Conservation (phyloP, 2,888 invertebrate species). For the Tiliacea aurago region DNA sequence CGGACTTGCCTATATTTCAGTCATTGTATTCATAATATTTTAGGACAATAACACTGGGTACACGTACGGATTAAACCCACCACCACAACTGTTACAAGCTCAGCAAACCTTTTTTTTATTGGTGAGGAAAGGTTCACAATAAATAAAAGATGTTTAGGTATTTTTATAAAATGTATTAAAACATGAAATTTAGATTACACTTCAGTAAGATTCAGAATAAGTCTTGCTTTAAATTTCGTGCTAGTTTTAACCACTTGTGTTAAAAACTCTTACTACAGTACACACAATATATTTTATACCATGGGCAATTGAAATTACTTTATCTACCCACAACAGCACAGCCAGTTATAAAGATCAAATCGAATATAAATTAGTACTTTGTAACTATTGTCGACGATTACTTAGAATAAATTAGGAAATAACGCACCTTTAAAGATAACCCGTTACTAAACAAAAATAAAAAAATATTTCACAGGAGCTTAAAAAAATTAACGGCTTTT, state of each 20-base stretch:
- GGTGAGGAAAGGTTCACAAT: not conserved
- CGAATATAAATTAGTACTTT: constrained; percentile 52
- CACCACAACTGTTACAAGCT: not conserved
- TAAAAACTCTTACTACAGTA: constrained; percentile 49
- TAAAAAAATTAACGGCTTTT: too few relatives aligned
- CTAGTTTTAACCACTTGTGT: constrained; percentile 60
- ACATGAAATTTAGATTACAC: constrained; percentile 84
- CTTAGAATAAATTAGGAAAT: constrained; percentile 41
- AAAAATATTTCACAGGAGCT: too few relatives aligned
- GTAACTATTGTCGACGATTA: constrained; percentile 44
- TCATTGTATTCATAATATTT: not conserved
- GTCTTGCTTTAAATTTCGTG: constrained; percentile 71
- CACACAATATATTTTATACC: constrained; percentile 37
- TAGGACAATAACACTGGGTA: not conserved
- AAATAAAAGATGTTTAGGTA: constrained; percentile 39
- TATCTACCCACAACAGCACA: constrained; percentile 62
- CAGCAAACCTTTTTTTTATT: not conserved
- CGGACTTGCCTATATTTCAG: not conserved
- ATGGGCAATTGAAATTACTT: constrained; percentile 44
- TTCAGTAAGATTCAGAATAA: constrained; percentile 71
- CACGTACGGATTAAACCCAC: not conserved
- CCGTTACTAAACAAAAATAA: too few relatives aligned
- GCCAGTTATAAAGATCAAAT: constrained; percentile 63
- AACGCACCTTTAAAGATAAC: too few relatives aligned
- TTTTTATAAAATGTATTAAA: constrained; percentile 89